Evolutionary conservation across 2,113 vertebrate genomes (phyloP).

Genomic region (Psophia crepitans): DNA sequence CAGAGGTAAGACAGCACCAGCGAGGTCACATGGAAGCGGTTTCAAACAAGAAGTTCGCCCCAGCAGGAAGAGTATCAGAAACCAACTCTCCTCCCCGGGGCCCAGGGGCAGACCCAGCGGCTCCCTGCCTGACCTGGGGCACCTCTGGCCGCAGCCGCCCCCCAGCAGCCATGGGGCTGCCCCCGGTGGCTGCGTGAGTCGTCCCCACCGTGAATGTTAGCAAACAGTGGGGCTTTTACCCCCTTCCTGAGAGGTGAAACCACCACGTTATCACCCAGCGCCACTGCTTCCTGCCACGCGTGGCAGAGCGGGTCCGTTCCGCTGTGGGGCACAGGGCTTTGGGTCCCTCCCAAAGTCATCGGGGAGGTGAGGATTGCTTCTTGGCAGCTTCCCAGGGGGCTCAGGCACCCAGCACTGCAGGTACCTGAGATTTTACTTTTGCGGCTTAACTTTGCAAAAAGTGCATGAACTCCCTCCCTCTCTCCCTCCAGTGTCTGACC

Average conservation of each 20-base stretch:
- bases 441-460: neutral
- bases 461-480: neutral
- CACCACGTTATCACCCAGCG: accelerated
- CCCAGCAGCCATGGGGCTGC: neutral
- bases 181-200: neutral
- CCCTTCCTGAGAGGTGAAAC: neutral
- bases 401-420: neutral
- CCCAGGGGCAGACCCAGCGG: neutral
- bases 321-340: accelerated
- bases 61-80: neutral
- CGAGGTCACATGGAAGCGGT: accelerated
- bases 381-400: neutral
- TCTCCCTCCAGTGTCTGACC: neutral
- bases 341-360: neutral
- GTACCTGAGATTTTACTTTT: neutral
- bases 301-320: accelerated
- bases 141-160: neutral
- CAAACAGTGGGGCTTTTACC: neutral
- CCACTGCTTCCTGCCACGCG: neutral
- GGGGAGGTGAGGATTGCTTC: neutral
- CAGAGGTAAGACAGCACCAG: neutral
- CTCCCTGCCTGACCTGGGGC: neutral
- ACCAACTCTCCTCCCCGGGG: neutral
- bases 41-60: neutral
- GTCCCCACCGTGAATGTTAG: neutral